Conservation (phyloP, 1,140 invertebrate genomes). For the Alviniconcha marisindica region DNA sequence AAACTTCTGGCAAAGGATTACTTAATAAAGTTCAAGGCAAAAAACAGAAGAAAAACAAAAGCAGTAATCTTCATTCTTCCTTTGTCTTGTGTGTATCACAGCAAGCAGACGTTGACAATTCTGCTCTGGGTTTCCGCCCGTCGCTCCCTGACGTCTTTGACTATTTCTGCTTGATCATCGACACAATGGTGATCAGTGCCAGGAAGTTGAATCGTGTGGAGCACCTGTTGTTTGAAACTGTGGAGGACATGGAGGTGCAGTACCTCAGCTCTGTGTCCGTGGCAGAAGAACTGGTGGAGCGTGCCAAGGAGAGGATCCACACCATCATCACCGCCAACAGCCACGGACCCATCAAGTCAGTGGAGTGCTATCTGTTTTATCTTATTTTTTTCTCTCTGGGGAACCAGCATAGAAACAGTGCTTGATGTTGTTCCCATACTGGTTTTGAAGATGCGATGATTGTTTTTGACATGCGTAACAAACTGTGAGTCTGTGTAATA, state of each 20-base stretch:
- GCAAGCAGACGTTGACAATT: constrained; percentile 65
- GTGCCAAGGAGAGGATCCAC: constrained; percentile 76
- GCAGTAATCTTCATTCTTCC: too few species aligned
- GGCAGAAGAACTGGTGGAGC: constrained; percentile 69
- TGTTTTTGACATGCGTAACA: too few species aligned
- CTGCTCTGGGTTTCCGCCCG: constrained; percentile 68
- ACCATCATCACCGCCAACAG: constrained; percentile 80
- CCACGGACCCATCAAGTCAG: constrained; percentile 79
- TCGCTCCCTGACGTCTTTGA: constrained; percentile 68
- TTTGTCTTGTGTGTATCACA: too few species aligned
- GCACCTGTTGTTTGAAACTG: constrained; percentile 66
- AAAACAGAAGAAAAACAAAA: too few species aligned
- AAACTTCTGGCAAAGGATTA: too few species aligned
- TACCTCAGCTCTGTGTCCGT: constrained; percentile 65
- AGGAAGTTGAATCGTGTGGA: constrained; percentile 70
- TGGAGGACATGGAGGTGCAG: constrained; percentile 62
- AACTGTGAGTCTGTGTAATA: too few species aligned
- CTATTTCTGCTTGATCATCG: constrained; percentile 71
- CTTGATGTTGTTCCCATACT: too few species aligned
- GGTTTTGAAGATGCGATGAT: too few species aligned
- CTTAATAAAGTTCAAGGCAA: too few species aligned
- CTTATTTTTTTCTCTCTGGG: neutral
- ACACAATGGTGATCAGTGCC: constrained; percentile 71
- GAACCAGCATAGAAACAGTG: too few species aligned
- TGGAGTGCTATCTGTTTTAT: neutral